Evolutionary conservation across 2,888 invertebrate species (phyloP).

Genomic region (Chrysotoxum bicinctum): DNA sequence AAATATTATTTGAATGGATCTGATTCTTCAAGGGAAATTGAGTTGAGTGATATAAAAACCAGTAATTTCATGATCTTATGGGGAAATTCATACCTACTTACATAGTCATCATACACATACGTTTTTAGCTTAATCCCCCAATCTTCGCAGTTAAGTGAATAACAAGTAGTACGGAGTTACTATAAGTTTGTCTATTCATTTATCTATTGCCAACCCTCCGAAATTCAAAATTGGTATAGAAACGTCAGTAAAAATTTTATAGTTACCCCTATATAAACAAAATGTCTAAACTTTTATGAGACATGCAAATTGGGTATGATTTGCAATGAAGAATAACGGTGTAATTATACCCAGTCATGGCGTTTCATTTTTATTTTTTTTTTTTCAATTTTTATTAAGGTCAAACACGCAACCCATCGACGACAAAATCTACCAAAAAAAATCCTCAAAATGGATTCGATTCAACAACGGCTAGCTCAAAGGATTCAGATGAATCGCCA

Average conservation of each 20-base stretch:
- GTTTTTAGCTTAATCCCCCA: too few species aligned
- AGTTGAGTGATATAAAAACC: too few species aligned
- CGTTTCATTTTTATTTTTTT: too few species aligned
- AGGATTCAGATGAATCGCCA: conserved; percentile 29
- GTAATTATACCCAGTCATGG: background rate
- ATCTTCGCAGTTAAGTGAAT: too few species aligned
- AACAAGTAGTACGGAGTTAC: too few species aligned
- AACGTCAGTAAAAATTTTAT: background rate
- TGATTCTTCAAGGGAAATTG: too few species aligned
- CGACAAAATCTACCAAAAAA: background rate
- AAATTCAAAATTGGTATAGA: background rate
- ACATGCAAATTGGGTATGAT: conserved; percentile 37
- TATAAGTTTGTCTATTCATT: background rate
- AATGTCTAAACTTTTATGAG: conserved; percentile 26
- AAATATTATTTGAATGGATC: too few species aligned
- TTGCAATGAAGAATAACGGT: background rate
- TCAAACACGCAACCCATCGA: conserved; percentile 31
- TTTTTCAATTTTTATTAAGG: conserved; percentile 44
- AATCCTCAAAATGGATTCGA: conserved; percentile 17
- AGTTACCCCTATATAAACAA: background rate
- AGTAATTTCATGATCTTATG: too few species aligned
- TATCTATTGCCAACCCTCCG: background rate
- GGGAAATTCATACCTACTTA: too few species aligned
- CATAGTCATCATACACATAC: too few species aligned
- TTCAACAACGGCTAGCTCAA: conserved; percentile 28